phyloP scores from a whole-genome alignment of 2,797 vertebrate species.

The Selene dorsalis region DNA sequence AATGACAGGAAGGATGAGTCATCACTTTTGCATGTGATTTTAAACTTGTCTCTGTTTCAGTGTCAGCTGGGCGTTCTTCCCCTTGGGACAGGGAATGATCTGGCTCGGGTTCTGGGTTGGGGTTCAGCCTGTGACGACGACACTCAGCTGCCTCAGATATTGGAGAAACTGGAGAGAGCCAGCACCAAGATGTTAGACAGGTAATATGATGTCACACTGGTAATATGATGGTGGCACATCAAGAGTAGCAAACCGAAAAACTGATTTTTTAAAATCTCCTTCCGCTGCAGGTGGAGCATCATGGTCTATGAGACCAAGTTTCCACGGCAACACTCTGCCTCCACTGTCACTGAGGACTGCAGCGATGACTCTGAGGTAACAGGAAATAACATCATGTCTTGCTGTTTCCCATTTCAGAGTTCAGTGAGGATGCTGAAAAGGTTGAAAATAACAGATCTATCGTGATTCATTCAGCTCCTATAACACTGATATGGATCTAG shows the following conservation, averaged over 20 bases:
- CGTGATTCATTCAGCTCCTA: neutral
- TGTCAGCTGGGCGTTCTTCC: slow-evolving; percentile 97
- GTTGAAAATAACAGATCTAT: neutral
- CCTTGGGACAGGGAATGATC: slow-evolving; percentile 95
- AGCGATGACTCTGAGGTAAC: slow-evolving; percentile 94
- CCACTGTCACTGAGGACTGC: slow-evolving; percentile 89
- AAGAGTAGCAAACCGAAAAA: no score
- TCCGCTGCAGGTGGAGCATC: slow-evolving; percentile 91
- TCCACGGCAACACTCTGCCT: slow-evolving; percentile 88
- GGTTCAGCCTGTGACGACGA: slow-evolving; percentile 97
- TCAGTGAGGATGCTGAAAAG: neutral
- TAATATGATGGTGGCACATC: neutral
- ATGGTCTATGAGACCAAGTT: slow-evolving; percentile 98
- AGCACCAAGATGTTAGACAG: slow-evolving; percentile 98
- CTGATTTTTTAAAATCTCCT: no score
- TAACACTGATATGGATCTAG: neutral
- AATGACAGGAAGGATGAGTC: no score
- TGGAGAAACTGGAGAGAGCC: slow-evolving; percentile 96
- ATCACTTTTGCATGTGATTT: neutral
- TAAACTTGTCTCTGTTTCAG: slow-evolving; percentile 69
- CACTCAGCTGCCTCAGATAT: slow-evolving; percentile 94
- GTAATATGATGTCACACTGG: slow-evolving; percentile 42
- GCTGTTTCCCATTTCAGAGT: neutral
- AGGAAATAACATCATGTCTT: slow-evolving; percentile 22
- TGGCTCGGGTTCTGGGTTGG: slow-evolving; percentile 96